Evolutionary conservation across 2,888 invertebrate species (phyloP).

Genomic region (Uloborus plumipes): DNA sequence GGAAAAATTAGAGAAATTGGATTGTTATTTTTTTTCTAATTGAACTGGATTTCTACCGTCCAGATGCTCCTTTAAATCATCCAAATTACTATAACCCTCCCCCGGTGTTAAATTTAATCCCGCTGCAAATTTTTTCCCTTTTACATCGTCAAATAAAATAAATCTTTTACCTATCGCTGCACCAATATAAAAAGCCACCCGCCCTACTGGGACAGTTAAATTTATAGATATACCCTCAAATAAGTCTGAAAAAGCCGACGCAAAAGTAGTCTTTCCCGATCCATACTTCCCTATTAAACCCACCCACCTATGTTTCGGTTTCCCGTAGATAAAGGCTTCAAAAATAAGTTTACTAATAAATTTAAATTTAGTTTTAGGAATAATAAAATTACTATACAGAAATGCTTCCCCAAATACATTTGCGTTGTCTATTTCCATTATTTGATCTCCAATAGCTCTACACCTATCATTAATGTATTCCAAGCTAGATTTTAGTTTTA

Average conservation of each 20-base stretch:
- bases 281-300: too few relatives aligned
- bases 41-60: slow-evolving; percentile 7
- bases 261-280: neutral
- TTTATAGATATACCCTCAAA: neutral
- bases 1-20: slow-evolving; percentile 9
- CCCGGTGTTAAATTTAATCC: neutral
- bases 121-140: neutral
- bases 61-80: slow-evolving; percentile 6
- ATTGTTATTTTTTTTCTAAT: slow-evolving; percentile 4
- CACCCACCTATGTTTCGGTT: too few relatives aligned
- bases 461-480: too few relatives aligned
- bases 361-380: too few relatives aligned
- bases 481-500: too few relatives aligned
- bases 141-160: slow-evolving; percentile 15
- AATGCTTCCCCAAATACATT: too few relatives aligned
- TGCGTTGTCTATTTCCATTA: too few relatives aligned
- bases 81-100: slow-evolving; percentile 7
- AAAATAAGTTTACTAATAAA: too few relatives aligned
- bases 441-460: too few relatives aligned
- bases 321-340: too few relatives aligned
- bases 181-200: slow-evolving; percentile 3
- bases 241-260: neutral
- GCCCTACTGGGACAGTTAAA: neutral
- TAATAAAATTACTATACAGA: too few relatives aligned
- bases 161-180: neutral